Evolutionary conservation across 2,888 invertebrate genomes (phyloP), one percentile per base, ranked within the genome.

Genomic region (Apocheima hispidaria): DNA sequence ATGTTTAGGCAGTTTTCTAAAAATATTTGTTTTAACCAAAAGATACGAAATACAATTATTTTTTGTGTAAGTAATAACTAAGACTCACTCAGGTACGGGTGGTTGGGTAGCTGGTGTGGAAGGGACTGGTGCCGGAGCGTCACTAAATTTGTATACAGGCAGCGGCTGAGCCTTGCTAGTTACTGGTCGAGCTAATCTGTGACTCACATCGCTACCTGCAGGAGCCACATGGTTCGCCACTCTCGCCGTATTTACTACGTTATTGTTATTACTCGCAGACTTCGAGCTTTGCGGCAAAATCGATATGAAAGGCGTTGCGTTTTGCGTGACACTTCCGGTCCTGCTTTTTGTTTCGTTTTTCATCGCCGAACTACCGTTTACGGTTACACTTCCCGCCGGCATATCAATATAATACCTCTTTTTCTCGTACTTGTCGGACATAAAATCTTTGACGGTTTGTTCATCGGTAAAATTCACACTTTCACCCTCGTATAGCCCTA

Each of bases 371-470:
- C 74, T 84, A 20, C 90, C 90, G 72, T 90, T 92, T 43, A 86
- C 71, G 20, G 80, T 57, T 46, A 73, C 63, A 73, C 74, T 82
- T 43, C 79, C 78, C 36, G 77, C 71, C 46, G 84, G 72, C 2
- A 82, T 68, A 65, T 92, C 92, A 57, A 93, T 74, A 81, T 90
- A 92, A 74, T 94, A 96, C 82, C 98, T 95, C 84, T 98, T 98
- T 81, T 96, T 95, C 87, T 99, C 99, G 84, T 99, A 99, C 90
- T 99, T 99, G 81, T 98, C 96, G 54, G 96, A 94, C 97, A 99
- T 98, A 79, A 98, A 96, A 87, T 98, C 98, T 84, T 96, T 96
- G 78, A 98, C 96, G 86, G 96, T 96, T 87, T 97, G 97, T 88
- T 98, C 98, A 80, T 98, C 98, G 77, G 96, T 96, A 69, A 95